phyloP scores from a whole-genome alignment of 2,797 vertebrate species.

The Chelidonichthys spinosus region DNA sequence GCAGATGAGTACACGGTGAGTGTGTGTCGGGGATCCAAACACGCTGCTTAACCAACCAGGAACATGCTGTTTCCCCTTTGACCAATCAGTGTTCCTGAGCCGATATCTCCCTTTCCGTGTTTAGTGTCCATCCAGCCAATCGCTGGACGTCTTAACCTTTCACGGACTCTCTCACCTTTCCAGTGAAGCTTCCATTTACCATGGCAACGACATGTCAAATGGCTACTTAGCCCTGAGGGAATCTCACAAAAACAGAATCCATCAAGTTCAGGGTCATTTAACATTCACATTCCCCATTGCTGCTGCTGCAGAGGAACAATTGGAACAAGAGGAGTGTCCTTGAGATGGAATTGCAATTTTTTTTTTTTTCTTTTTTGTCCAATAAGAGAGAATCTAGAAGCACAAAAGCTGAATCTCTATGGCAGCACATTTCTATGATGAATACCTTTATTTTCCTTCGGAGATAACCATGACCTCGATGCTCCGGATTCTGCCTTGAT shows the following conservation, averaged over 20 bases:
- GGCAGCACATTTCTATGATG: slow-evolving; percentile 30
- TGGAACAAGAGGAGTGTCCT: slow-evolving; percentile 62
- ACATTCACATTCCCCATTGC: slow-evolving; percentile 54
- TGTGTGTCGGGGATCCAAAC: slow-evolving; percentile 65
- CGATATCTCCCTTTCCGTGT: slow-evolving; percentile 35
- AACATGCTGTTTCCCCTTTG: slow-evolving; percentile 25
- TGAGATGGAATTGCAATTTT: slow-evolving; percentile 68
- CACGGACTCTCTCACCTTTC: slow-evolving; percentile 40
- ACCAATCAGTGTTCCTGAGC: slow-evolving; percentile 59
- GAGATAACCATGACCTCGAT: slow-evolving; percentile 29
- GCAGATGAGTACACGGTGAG: slow-evolving; percentile 80
- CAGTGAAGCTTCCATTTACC: slow-evolving; percentile 61
- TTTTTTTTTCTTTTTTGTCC: neutral
- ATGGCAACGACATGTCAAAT: slow-evolving; percentile 75
- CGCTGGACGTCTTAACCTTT: slow-evolving; percentile 64
- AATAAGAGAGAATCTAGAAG: slow-evolving; percentile 17
- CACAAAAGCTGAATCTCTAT: slow-evolving; percentile 33
- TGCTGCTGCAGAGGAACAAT: slow-evolving; percentile 62
- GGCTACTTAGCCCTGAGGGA: slow-evolving; percentile 67
- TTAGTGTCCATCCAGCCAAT: slow-evolving; percentile 64
- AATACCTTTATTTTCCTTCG: slow-evolving; percentile 35
- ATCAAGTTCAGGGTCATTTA: slow-evolving; percentile 79
- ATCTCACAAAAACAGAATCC: slow-evolving; percentile 71
- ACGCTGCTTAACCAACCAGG: slow-evolving; percentile 63
- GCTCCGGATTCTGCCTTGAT: neutral